Conservation (phyloP, 2,113 vertebrate species). For the Menura novaehollandiae region DNA sequence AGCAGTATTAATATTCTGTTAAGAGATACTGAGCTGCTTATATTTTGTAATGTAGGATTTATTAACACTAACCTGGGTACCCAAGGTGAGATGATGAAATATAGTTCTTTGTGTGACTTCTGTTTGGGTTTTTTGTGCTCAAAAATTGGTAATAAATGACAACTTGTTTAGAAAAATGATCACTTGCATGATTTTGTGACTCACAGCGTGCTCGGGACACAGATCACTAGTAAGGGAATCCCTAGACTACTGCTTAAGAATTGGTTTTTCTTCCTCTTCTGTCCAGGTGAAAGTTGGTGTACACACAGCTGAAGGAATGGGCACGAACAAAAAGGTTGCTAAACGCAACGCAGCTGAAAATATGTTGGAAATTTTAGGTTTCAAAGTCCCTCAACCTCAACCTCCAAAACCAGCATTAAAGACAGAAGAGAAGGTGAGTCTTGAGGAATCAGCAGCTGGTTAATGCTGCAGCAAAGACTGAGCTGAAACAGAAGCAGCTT, state of each 20-base stretch:
- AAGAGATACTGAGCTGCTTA: neutral
- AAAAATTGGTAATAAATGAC: neutral
- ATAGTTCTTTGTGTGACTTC: neutral
- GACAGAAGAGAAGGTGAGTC: slow-evolving; percentile 90
- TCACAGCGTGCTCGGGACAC: neutral
- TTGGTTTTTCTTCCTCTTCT: neutral
- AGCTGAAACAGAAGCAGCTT: neutral
- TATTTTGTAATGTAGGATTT: neutral
- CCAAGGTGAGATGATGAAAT: neutral
- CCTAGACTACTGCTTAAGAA: neutral
- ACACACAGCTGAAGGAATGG: slow-evolving; percentile 90
- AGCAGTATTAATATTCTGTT: neutral
- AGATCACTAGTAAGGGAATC: neutral
- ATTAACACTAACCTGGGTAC: neutral
- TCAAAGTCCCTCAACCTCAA: slow-evolving; percentile 94
- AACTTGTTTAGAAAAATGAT: neutral
- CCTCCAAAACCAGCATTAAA: slow-evolving; percentile 94
- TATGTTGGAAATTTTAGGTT: slow-evolving; percentile 95
- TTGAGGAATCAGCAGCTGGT: neutral
- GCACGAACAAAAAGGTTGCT: slow-evolving; percentile 96
- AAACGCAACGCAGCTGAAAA: slow-evolving; percentile 97
- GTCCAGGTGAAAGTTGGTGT: slow-evolving; percentile 87
- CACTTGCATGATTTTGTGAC: neutral
- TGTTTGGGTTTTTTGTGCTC: neutral
- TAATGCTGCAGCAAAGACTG: neutral